A percentile compares a stretch with the other conserved stretches of the same genome.
These are phyloP conservation scores for Python bivittatus DNA, from an alignment of 2,113 vertebrate species.

Conservation along the genomic window DNA sequence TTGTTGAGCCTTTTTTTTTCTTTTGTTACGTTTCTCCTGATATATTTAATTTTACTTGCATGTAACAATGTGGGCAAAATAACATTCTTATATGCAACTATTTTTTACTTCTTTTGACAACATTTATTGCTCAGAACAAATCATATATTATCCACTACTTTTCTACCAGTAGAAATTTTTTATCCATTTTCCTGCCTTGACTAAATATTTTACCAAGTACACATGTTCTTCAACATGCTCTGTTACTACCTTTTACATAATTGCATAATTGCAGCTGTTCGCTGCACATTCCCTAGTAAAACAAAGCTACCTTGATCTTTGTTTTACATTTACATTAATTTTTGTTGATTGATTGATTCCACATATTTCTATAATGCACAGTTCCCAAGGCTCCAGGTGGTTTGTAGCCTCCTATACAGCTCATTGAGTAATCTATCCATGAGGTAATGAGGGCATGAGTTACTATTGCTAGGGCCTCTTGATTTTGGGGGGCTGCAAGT, in stretches of 20 bases:
- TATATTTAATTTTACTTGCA: not conserved
- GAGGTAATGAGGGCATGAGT: not conserved
- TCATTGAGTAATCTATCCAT: not conserved
- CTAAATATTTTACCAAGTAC: not conserved
- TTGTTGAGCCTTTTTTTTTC: not conserved
- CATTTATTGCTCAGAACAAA: not conserved
- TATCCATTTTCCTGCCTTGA: not conserved
- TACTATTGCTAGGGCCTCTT: not conserved
- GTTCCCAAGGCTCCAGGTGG: not conserved
- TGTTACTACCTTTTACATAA: not conserved
- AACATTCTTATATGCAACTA: not conserved
- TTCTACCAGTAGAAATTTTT: not conserved
- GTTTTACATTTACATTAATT: not conserved
- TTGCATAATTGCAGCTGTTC: not conserved
- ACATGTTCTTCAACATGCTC: not conserved
- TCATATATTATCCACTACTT: not conserved
- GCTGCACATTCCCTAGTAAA: not conserved
- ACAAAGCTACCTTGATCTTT: not conserved
- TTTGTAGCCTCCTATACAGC: not conserved
- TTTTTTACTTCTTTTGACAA: not conserved
- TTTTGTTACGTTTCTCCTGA: not conserved
- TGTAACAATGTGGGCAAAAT: not conserved
- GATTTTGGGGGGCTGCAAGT: not conserved
- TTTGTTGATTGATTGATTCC: not conserved
- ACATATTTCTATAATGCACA: not conserved